phyloP scores from a whole-genome alignment of 2,113 vertebrate species.

The Reinhardtius hippoglossoides region DNA sequence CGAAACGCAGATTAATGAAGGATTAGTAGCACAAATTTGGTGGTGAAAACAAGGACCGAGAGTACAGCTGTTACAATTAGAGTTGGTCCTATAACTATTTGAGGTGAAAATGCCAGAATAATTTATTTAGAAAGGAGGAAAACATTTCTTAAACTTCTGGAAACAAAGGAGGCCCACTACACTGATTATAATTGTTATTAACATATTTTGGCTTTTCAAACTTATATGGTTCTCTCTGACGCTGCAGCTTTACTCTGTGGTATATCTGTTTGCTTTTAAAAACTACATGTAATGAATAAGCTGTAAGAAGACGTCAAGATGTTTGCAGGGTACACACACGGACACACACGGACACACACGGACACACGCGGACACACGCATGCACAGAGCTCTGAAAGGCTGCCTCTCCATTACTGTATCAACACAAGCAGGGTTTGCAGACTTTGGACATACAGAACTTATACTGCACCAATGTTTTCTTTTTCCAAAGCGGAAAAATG shows the following conservation, averaged over 20 bases:
- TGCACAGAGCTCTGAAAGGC: not conserved
- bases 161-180: no score
- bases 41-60: not conserved
- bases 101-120: not conserved
- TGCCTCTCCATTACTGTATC: constrained; percentile 7
- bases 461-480: not conserved
- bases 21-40: no score
- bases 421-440: not conserved
- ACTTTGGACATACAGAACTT: not conserved
- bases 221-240: not conserved
- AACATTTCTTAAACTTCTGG: not conserved
- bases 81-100: not conserved
- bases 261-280: not conserved
- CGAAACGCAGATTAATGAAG: not conserved
- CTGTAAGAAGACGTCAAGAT: not conserved
- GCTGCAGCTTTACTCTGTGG: not conserved
- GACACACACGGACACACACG: not conserved
- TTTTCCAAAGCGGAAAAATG: not conserved
- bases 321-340: not conserved
- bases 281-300: not conserved
- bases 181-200: not conserved
- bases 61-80: not conserved
- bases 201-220: not conserved
- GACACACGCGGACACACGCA: not conserved
- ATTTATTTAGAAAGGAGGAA: not conserved